phyloP scores from a whole-genome alignment of 2,888 invertebrate genomes.

The Megastigmus dorsalis region DNA sequence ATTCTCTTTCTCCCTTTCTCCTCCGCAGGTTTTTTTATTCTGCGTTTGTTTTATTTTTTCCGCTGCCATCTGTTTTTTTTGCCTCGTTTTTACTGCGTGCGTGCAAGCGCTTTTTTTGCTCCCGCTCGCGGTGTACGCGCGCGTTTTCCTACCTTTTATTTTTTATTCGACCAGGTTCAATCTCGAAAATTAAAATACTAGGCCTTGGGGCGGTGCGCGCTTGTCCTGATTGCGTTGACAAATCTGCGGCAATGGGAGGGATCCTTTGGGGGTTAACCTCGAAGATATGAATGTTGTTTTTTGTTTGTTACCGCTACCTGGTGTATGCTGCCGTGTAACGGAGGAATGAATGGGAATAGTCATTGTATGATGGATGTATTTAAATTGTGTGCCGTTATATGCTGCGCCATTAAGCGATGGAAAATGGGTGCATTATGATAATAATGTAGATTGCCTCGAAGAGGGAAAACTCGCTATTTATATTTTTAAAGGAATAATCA shows the following conservation, averaged over 20 bases:
- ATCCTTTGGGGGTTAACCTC: not conserved
- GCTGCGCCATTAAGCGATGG: no score
- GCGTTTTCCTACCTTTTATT: not conserved
- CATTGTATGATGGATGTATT: no score
- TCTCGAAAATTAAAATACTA: constrained; percentile 47
- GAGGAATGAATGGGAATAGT: no score
- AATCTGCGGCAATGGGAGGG: not conserved
- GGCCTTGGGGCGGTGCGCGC: not conserved
- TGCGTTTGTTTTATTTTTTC: constrained; percentile 23
- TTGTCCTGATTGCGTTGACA: not conserved
- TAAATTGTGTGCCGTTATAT: no score
- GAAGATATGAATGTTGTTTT: constrained; percentile 5
- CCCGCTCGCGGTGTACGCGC: not conserved
- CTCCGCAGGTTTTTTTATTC: constrained; percentile 32
- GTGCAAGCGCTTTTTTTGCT: not conserved
- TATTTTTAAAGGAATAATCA: no score
- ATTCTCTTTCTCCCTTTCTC: no score
- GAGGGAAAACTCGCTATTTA: no score
- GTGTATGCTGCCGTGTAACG: no score
- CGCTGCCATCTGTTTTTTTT: no score
- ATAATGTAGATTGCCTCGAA: no score
- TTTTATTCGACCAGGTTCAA: constrained; percentile 6
- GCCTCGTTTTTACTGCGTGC: not conserved
- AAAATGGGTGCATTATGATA: not conserved
- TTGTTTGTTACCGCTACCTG: not conserved